Base-by-base conservation (phyloP, 2,797 vertebrate species). In the Numenius phaeopus region DNA sequence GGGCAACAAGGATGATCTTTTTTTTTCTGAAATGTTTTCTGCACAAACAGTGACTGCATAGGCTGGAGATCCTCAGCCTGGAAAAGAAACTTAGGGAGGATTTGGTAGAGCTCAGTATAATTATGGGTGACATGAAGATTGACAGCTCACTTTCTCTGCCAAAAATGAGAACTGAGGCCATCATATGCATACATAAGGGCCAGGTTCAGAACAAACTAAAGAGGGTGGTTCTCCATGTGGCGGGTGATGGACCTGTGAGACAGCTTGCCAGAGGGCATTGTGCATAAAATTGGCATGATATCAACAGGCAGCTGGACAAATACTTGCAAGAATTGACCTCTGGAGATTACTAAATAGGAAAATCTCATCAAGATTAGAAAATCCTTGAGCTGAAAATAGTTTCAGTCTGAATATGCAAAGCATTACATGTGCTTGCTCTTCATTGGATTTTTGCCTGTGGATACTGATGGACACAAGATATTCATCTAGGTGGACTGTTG, bases 361-460 rank as follows among this genome's bases (percentile, higher is more conserved):
- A 96, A 85, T 71, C 37, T 84, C 39, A 89, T 77, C n/a, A 73
- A 55, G 57, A 66, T 47, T 66, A 80, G 40, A 32, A 91, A 90
- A 94, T 73, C 26, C 37, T 94, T 85, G 47, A 77, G 59, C 14
- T 77, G 59, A 94, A 96, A 91, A 89, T 42, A 81, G 58, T 50
- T 83, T 47, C 49, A 81, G 29, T 50, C 37, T 76, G 54, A 73
- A 61, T 86, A 91, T 47, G 30, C 32, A 86, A 83, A 81, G 49
- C 37, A 70, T 50, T 69, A 22, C 8, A 6, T 34, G 34, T 58
- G 39, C 19, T 81, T 90, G 40, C 26, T 94, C 26, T 78, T 90
- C 40, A 52, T 82, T 66, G 46, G 14, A 79, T 72, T 61, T 78
- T 91, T 69, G 84, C 34, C 20, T 70, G 29, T 72, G 73, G 49